phyloP scores from a whole-genome alignment of 2,888 invertebrate species.

The Tricholauxania praeusta region DNA sequence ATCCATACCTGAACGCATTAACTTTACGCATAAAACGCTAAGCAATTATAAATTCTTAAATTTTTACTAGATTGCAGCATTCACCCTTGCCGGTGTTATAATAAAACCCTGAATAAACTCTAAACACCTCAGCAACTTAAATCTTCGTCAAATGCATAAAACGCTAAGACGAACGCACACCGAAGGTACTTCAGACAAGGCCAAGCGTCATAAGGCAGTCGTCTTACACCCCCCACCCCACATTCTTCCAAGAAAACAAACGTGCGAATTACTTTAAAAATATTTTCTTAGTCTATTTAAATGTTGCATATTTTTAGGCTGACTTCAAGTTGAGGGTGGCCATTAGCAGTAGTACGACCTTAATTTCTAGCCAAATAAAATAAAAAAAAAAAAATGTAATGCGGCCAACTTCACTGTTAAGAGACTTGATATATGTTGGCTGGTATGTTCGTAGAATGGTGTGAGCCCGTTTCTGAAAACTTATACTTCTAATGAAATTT shows the following conservation, averaged over 20 bases:
- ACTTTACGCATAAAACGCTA: background rate
- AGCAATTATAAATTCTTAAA: slow-evolving; percentile 16
- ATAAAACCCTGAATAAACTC: slow-evolving; percentile 19
- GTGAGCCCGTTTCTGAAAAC: background rate
- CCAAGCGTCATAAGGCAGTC: background rate
- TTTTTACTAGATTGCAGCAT: background rate
- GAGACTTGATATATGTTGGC: too few relatives aligned
- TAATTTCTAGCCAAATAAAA: background rate
- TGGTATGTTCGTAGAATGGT: too few relatives aligned
- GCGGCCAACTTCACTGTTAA: background rate
- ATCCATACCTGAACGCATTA: too few relatives aligned
- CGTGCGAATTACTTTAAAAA: slow-evolving; percentile 6
- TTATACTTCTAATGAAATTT: slow-evolving; percentile 11
- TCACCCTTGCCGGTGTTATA: background rate
- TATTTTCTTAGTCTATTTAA: background rate
- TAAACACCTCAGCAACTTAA: background rate
- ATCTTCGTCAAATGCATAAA: slow-evolving; percentile 7
- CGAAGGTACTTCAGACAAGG: background rate
- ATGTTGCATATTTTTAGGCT: background rate
- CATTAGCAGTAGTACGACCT: too few relatives aligned
- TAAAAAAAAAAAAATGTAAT: slow-evolving; percentile 33
- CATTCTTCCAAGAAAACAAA: background rate
- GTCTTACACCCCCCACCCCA: background rate
- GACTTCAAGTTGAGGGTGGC: background rate
- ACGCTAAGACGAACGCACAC: background rate